Evolutionary conservation across 2,113 vertebrate species (phyloP), one percentile per base, ranked within the genome.

Genomic region (Aegithalos caudatus): DNA sequence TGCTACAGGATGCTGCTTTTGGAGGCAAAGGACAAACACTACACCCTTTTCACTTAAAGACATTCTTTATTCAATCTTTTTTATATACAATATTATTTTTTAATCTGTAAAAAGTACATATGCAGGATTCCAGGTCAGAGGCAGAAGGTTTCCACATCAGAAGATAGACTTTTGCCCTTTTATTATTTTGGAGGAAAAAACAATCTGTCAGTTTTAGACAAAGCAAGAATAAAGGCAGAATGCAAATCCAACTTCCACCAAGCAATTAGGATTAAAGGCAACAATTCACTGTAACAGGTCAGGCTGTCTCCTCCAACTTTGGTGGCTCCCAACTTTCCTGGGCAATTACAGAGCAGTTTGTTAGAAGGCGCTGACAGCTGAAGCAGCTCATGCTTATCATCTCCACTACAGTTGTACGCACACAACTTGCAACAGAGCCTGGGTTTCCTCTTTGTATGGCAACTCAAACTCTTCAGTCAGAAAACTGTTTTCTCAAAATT

Each of bases 61-160:
- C 97, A 97, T 98, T 98, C 96, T 98, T 98, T 98, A 98, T 98
- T 98, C 98, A 95, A 97, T 92, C 86, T 96, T 96, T 97, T 96
- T 93, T 97, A 98, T 98, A 97, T 97, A 98, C 97, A 98, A 97
- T 97, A 97, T 97, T 97, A 97, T 95, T 94, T 98, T 90, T 98
- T 94, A 92, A 97, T 97, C 94, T 97, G 95, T 98, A 98, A 97
- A 98, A 98, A 97, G 96, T 97, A 98, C 95, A 97, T 96, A 97
- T 71, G 92, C 94, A 98, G 97, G 94, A 97, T 95, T 96, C 90
- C 97, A 97, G 86, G 95, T 97, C 86, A 94, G 97, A 97, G 97
- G 97, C 72, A 89, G 95, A 95, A 93, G 87, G 71, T 96, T 95
- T 96, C 84, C 71, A 79, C 80, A 88, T 92, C 60, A 94, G 88